Evolutionary conservation across 1,140 invertebrate species (phyloP).

Genomic region (Globodera rostochiensis): DNA sequence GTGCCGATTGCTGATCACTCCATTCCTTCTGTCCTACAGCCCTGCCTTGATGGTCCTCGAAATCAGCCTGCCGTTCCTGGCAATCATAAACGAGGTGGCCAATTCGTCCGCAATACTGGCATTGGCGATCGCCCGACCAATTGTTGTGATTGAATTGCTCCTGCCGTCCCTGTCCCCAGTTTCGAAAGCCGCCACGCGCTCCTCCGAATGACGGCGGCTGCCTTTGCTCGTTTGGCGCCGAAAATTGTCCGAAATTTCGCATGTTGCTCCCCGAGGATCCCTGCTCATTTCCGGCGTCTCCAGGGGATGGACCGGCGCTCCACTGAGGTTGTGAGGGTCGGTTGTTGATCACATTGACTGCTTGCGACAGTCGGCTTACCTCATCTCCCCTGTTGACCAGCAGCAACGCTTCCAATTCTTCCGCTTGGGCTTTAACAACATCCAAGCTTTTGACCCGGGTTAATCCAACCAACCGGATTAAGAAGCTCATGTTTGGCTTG

Average conservation of each 20-base stretch:
- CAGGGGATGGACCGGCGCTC: not conserved
- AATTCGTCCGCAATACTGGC: not conserved
- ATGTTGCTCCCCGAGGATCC: not conserved
- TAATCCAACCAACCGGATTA: slow-evolving; percentile 6
- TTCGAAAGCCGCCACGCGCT: not conserved
- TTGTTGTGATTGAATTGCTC: not conserved
- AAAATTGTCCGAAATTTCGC: not conserved
- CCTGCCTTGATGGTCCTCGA: not conserved
- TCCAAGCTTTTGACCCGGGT: not conserved
- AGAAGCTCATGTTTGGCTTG: not conserved
- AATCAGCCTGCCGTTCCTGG: not conserved
- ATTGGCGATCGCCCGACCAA: not conserved
- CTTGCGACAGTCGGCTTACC: not conserved
- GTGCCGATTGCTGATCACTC: not conserved
- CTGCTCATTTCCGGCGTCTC: not conserved
- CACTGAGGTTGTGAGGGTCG: not conserved
- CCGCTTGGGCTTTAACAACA: slow-evolving; percentile 4
- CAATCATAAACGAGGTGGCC: not conserved
- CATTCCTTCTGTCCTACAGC: not conserved
- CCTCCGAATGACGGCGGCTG: too few relatives aligned
- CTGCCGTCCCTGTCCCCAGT: not conserved
- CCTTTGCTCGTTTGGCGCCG: too few relatives aligned
- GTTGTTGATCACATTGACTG: not conserved
- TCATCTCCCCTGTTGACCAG: not conserved
- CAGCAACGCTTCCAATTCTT: slow-evolving; percentile 11